phyloP scores from a whole-genome alignment of 2,797 vertebrate species.

The Antrozous pallidus region DNA sequence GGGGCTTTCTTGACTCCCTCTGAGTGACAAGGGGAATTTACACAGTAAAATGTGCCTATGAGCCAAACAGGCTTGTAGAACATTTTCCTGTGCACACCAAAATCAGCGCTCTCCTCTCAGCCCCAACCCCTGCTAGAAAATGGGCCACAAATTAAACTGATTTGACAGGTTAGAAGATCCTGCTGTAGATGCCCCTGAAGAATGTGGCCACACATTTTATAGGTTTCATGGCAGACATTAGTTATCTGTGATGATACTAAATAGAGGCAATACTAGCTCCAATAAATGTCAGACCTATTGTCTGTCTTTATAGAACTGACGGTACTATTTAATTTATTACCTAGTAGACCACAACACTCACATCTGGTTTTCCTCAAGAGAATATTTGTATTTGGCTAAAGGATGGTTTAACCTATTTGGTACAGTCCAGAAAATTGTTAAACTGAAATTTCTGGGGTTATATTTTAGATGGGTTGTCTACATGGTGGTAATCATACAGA shows the following conservation, averaged over 20 bases:
- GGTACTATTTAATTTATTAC: constrained; percentile 12
- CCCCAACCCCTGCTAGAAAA: constrained; percentile 6
- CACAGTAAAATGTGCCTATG: constrained; percentile 17
- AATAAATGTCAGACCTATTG: neutral
- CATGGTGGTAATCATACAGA: neutral
- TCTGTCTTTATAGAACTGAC: neutral
- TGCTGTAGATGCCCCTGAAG: neutral
- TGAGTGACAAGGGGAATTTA: neutral
- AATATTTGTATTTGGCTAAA: constrained; percentile 34
- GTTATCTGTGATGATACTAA: constrained; percentile 29
- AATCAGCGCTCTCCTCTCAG: constrained; percentile 1
- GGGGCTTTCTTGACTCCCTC: neutral
- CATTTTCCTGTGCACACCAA: neutral
- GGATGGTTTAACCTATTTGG: neutral
- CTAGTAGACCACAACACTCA: neutral
- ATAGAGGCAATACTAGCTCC: constrained; percentile 15
- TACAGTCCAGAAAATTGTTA: neutral
- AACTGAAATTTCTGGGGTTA: neutral
- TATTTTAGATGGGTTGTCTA: constrained; percentile 29
- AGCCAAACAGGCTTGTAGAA: neutral
- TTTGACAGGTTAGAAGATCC: neutral
- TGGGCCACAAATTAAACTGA: constrained; percentile 10
- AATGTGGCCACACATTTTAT: neutral
- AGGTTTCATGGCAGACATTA: neutral
- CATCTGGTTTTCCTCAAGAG: neutral